Conservation (phyloP, 2,888 invertebrate species). For the Heliconius erato region DNA sequence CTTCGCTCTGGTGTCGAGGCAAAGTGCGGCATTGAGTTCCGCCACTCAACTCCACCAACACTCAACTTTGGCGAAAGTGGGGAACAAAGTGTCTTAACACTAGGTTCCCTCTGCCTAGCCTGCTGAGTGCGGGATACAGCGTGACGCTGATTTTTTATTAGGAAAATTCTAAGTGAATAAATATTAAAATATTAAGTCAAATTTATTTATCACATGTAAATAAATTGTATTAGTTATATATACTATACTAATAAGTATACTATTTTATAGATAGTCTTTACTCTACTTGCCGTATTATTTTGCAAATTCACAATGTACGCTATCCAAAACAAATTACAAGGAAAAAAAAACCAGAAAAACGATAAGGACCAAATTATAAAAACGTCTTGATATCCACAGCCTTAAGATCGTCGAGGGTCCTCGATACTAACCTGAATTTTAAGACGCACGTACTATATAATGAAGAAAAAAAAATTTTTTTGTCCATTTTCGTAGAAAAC, state of each 20-base stretch:
- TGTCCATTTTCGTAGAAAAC: background rate
- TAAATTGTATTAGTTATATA: too few relatives aligned
- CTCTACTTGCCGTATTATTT: background rate
- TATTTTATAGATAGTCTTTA: background rate
- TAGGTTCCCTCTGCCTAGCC: too few relatives aligned
- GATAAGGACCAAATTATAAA: constrained; percentile 7
- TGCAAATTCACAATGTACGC: background rate
- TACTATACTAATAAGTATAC: too few relatives aligned
- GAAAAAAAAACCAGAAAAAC: constrained; percentile 3
- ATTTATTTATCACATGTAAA: too few relatives aligned
- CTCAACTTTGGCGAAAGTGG: too few relatives aligned
- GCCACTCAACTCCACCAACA: too few relatives aligned
- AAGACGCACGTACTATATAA: background rate
- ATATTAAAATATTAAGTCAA: background rate
- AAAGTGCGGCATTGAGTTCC: too few relatives aligned
- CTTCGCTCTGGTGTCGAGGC: too few relatives aligned
- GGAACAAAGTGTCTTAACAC: too few relatives aligned
- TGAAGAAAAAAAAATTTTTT: background rate
- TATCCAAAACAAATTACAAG: background rate
- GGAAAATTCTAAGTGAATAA: background rate
- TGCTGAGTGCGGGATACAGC: too few relatives aligned
- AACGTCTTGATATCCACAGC: constrained; percentile 4
- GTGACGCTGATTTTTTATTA: too few relatives aligned
- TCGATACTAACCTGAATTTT: constrained; percentile 4
- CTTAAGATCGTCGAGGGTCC: background rate